These are phyloP conservation scores for Erethizon dorsatum DNA, from an alignment of 2,797 vertebrate species.

Conservation along the genomic window DNA sequence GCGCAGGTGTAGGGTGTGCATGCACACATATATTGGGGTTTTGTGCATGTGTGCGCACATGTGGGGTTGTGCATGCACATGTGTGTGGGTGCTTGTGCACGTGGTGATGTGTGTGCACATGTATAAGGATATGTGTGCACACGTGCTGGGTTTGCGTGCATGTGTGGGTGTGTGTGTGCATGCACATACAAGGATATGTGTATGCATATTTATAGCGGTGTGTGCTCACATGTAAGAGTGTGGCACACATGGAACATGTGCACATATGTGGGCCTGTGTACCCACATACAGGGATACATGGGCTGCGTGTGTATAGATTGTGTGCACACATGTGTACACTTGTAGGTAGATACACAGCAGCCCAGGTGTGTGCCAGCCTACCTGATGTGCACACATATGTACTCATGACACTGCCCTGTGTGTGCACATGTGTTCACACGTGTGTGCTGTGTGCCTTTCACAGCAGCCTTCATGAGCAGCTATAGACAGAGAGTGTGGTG, in stretches of 20 bases:
- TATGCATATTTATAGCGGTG: accelerated
- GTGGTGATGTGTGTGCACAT: neutral
- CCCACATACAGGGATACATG: too few species aligned
- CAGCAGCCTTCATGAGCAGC: neutral
- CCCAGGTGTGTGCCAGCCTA: neutral
- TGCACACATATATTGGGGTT: neutral
- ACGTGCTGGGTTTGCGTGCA: neutral
- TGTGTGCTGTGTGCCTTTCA: neutral
- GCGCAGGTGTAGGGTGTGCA: accelerated
- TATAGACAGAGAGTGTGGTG: accelerated
- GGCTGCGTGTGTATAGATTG: accelerated
- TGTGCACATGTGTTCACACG: accelerated
- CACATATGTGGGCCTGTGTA: too few species aligned
- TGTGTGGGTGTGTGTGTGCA: neutral
- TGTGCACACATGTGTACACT: neutral
- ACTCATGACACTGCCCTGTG: neutral
- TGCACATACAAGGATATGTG: neutral
- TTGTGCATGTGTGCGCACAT: neutral
- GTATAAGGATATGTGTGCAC: neutral
- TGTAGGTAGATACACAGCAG: neutral
- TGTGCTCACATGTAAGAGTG: accelerated
- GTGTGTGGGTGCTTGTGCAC: neutral
- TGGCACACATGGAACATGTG: too few species aligned
- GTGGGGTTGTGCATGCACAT: neutral
- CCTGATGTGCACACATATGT: neutral